phyloP scores from a whole-genome alignment of 64 coral and sea anemone species.

The Pachyseris speciosa region DNA sequence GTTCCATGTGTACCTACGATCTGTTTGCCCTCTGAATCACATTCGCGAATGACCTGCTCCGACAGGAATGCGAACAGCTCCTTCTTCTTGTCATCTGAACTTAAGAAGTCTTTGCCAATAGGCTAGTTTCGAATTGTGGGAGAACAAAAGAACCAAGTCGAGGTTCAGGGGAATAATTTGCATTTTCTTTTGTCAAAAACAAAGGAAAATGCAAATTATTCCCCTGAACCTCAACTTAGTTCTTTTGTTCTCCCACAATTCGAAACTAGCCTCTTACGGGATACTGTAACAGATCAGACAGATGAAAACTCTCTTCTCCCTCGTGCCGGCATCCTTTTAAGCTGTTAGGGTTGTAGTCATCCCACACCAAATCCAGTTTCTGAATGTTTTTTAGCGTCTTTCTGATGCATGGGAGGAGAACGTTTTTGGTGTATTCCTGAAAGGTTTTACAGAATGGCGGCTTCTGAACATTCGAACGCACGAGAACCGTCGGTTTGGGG shows the following conservation, averaged over 20 bases:
- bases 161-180: no score
- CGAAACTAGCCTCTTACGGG: slow-evolving; percentile 49
- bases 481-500: no score
- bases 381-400: background rate
- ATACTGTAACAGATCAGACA: background rate
- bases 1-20: no score
- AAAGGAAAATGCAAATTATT: no score
- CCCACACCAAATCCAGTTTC: slow-evolving; percentile 16
- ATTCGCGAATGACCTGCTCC: no score
- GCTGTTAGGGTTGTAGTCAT: background rate
- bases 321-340: background rate
- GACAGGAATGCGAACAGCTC: slow-evolving; percentile 62
- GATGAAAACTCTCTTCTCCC: background rate
- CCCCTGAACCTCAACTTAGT: no score
- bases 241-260: no score
- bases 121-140: no score
- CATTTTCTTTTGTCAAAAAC: no score
- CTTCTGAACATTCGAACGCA: slow-evolving; percentile 22
- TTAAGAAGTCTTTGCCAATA: slow-evolving; percentile 29
- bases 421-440: background rate
- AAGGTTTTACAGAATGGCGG: background rate
- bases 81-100: slow-evolving; percentile 54
- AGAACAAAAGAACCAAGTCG: no score
- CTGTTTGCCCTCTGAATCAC: no score
- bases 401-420: background rate